A percentile compares a stretch with the other conserved stretches of the same genome.
These are phyloP conservation scores for Pomatorhinus ruficollis DNA, from an alignment of 2,113 vertebrate species.

Conservation along the genomic window DNA sequence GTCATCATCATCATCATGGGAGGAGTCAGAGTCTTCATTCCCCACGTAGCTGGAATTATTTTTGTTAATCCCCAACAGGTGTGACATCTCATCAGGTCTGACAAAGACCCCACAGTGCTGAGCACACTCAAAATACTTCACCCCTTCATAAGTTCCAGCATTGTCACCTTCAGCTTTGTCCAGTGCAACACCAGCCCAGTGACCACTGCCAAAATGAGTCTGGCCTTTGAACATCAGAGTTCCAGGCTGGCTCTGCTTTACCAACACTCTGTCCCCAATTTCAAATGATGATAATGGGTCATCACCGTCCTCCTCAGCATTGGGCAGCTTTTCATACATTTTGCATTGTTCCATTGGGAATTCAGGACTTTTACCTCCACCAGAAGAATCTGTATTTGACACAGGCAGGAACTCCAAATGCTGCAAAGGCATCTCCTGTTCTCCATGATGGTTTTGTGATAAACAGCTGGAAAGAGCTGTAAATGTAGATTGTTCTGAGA, in stretches of 20 bases:
- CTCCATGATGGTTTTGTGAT: background rate
- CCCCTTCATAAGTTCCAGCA: conserved; percentile 39
- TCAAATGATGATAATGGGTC: conserved; percentile 32
- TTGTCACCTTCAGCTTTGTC: conserved; percentile 45
- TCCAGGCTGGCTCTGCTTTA: conserved; percentile 52
- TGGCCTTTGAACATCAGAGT: conserved; percentile 42
- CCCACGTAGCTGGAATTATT: background rate
- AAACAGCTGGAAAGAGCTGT: background rate
- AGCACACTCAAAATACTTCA: conserved; percentile 57
- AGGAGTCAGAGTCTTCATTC: background rate
- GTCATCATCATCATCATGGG: background rate
- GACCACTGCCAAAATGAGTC: conserved; percentile 25
- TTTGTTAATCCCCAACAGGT: background rate
- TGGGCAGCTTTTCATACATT: background rate
- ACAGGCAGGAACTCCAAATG: background rate
- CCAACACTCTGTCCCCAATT: conserved; percentile 50
- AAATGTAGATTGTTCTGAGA: background rate
- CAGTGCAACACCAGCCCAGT: conserved; percentile 63
- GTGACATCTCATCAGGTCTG: conserved; percentile 61
- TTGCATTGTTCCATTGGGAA: background rate
- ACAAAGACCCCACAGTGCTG: conserved; percentile 63
- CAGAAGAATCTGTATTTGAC: background rate
- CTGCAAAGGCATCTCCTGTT: background rate
- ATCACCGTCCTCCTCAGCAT: background rate
- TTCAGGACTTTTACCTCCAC: background rate